Evolutionary conservation across 1,140 invertebrate species (phyloP), one percentile per base, ranked within the genome.

Genomic region (Aphelenchoides besseyi): DNA sequence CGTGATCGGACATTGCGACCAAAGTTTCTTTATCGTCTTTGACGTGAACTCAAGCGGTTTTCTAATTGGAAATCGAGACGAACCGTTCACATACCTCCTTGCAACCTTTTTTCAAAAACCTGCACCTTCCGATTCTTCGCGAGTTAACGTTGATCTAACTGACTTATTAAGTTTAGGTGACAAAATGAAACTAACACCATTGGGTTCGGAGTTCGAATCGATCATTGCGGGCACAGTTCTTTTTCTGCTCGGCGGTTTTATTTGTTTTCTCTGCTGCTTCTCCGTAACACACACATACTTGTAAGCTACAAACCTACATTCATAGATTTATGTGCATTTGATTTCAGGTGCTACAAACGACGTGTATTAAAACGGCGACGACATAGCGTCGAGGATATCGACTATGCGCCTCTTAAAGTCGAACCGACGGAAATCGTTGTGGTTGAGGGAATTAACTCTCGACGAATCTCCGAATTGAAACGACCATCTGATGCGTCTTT

Each of bases 191-290:
- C 36, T 73, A 9, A 75, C 74, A 2, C 74, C 74, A 2, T 28
- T 75, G 2, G 74, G 74, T 23, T 53, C 74, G 5, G 74, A 75
- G 18, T 71, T 75, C 18, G 74, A 75, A 32, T 35, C 74, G 3
- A 48, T 75, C 9, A 75, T 75, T 26, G 67, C 69, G 2, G 74
- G 57, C 8, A 54, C 61, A 3, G 8, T 77, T 1, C 26, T 75
- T 18, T 75, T 75, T 35, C 28, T 75, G 30, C 12, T 72, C 26
- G 75, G 74, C 55, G 74, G 74, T 3, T 18, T 66, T 12, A 9
- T 75, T 37, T 59, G 28, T 29, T 75, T 75, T 68, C 16, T 62
- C 9, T 72, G 54, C 23, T 75, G 74, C 32, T 75, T 75, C 48
- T 52, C 30, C 18, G 54, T 75, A 23, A 75, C 74, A 28, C 75